Base-by-base conservation (phyloP, 35 echinoderm and acorn worm species). In the Apostichopus parvimensis region DNA sequence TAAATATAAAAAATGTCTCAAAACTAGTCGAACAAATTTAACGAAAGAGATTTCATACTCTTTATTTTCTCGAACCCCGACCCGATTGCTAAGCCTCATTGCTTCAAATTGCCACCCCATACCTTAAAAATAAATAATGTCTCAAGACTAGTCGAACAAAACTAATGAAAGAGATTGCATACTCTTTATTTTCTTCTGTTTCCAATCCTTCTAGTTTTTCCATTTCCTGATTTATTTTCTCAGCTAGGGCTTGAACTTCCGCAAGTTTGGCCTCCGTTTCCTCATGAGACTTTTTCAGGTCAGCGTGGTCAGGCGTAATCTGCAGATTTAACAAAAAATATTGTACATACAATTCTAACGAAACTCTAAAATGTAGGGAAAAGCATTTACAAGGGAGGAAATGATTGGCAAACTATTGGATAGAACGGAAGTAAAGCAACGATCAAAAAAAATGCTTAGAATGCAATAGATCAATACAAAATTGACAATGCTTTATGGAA, bases 121-220 rank as follows among this genome's bases (percentile, higher is more conserved):
- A n/a, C n/a, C n/a, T n/a, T n/a, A n/a, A n/a, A n/a, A n/a, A n/a
- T n/a, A n/a, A n/a, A n/a, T n/a, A n/a, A n/a, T n/a, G n/a, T n/a
- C n/a, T n/a, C n/a, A n/a, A n/a, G n/a, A n/a, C n/a, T n/a, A n/a
- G n/a, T n/a, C n/a, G n/a, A n/a, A n/a, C n/a, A n/a, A 61, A 8
- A 11, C 10, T 61, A 61, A 61, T 8, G 8, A 61, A 61, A 11
- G 34, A 5, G 7, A 61, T 61, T 8, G 8, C 52, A 10, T 73
- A 98, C 97, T 82, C 90, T 93, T 94, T 95, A 78, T 98, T 98
- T 80, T 98, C 97, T 26, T 92, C 94, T 17, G 92, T 96, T 79
- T 95, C 97, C n/a, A 98, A 65, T 54, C 58, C 72, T 82, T 98
- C 97, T 22, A 98, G 71, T 53, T 98, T 95, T 2, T 91, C 20